Base-by-base conservation (phyloP, 1,140 invertebrate genomes). In the Calliphora vicina region DNA sequence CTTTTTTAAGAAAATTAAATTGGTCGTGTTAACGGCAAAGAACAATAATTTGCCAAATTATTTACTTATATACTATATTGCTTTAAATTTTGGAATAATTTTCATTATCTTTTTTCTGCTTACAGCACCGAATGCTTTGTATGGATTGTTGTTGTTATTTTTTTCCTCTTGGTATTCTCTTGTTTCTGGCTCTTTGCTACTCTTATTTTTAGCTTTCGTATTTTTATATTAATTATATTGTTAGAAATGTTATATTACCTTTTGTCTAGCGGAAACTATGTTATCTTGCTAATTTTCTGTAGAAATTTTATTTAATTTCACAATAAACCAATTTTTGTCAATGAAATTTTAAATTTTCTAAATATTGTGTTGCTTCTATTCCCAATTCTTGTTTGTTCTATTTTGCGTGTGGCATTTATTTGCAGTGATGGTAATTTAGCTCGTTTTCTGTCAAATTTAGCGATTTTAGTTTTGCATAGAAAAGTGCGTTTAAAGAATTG, bases 341-440 rank as follows among this genome's bases (percentile, higher is more conserved):
- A 67, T 67, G 25, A 67, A 20, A 25, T 67, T 67, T 23, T 20
- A 9, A 12, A 2, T 23, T 67, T 67, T 67, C 20, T 10, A 67
- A 67, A 67, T 67, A 67, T 67, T 23, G 61, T 67, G 20, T 67
- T 67, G 61, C 61, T 67, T 20, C 10, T 23, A 8, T 67, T 25
- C n/a, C n/a, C n/a, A n/a, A n/a, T n/a, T 67, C 9, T 20, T 67
- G 61, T 67, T 25, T 67, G 61, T 23, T 67, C 5, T 67, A 8
- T 67, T 67, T 67, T 67, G 61, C 61, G 50, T 57, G 50, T 57
- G 50, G 50, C 50, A 57, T 57, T 57, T 57, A n/a, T n/a, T 17
- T n/a, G 6, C 15, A n/a, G 50, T 57, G 35, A 8, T 35, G 35
- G 1, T 8, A 35, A 35, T 5, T 5, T 35, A 35, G 1, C 17